Percentiles rank a stretch among this genome's conserved stretches.
phyloP scores from a whole-genome alignment of 2,888 invertebrate genomes.

The Ennomos erosarius region DNA sequence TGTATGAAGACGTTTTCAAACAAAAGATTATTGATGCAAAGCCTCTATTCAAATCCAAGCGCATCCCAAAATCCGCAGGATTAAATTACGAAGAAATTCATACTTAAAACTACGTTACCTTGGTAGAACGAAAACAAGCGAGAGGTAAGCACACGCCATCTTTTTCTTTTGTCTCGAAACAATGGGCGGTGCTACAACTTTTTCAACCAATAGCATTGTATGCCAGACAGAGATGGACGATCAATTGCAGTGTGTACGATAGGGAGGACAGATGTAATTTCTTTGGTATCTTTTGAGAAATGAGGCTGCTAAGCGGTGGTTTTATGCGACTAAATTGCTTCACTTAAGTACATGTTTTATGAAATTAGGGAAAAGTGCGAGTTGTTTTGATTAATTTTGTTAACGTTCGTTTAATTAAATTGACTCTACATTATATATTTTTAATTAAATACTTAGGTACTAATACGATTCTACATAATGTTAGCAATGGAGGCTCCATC shows the following conservation, averaged over 20 bases:
- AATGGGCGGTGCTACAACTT: slow-evolving; percentile 43
- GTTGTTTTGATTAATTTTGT: slow-evolving; percentile 29
- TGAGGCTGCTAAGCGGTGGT: slow-evolving; percentile 36
- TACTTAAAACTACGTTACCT: slow-evolving; percentile 60
- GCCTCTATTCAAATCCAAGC: slow-evolving; percentile 4
- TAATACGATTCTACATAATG: too few species aligned
- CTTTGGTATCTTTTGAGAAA: slow-evolving; percentile 32
- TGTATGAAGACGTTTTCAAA: too few species aligned
- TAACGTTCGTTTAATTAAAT: slow-evolving; percentile 13
- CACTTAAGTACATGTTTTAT: slow-evolving; percentile 37
- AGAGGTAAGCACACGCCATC: slow-evolving; percentile 30
- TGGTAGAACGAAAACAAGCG: slow-evolving; percentile 40
- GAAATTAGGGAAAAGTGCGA: slow-evolving; percentile 33
- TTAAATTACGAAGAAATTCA: slow-evolving; percentile 43
- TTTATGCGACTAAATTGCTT: slow-evolving; percentile 39
- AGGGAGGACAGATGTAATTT: slow-evolving; percentile 30
- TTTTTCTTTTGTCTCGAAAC: slow-evolving; percentile 43
- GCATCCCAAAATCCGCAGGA: slow-evolving; percentile 34
- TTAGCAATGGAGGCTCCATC: too few species aligned
- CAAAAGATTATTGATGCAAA: too few species aligned
- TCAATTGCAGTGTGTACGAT: slow-evolving; percentile 18
- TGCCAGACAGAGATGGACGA: slow-evolving; percentile 30
- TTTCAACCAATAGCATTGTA: slow-evolving; percentile 42
- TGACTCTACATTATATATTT: background rate
- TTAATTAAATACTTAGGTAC: too few species aligned